Evolutionary conservation across 2,888 invertebrate species (phyloP).

Genomic region (Chromoteleia sp.): DNA sequence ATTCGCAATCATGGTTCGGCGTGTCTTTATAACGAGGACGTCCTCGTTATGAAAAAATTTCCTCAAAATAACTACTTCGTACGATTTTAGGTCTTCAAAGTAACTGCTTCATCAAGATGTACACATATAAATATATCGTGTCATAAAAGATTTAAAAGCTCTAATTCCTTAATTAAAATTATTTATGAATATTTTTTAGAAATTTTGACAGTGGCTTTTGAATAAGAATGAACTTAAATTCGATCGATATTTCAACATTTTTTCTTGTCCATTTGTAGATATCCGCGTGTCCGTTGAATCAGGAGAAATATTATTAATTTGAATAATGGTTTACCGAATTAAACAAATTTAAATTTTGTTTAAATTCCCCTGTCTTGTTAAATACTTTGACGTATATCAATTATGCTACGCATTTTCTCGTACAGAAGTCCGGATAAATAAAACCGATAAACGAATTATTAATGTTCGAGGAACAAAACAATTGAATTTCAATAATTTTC

Average conservation of each 20-base stretch:
- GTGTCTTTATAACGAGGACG: too few species aligned
- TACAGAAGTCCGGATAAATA: neutral
- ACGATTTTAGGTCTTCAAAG: too few species aligned
- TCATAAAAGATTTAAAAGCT: too few species aligned
- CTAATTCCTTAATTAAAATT: too few species aligned
- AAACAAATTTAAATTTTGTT: constrained; percentile 3
- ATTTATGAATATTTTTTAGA: too few species aligned
- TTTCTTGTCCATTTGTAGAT: neutral
- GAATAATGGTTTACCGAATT: neutral
- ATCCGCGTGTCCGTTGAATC: neutral
- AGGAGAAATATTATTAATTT: constrained; percentile 1
- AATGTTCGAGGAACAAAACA: neutral
- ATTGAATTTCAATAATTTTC: constrained; percentile 9
- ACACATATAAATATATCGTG: too few species aligned
- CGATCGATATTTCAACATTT: neutral
- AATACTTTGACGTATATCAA: constrained; percentile 4
- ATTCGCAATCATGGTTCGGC: too few species aligned
- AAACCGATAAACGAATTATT: constrained; percentile 11
- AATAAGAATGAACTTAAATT: neutral
- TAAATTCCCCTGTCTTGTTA: neutral
- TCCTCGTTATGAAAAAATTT: too few species aligned
- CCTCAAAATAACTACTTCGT: too few species aligned
- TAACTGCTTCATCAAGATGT: too few species aligned
- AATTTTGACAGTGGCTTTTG: neutral
- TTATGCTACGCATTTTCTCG: neutral